These are phyloP conservation scores for Archips crataeganus DNA, from an alignment of 2,888 invertebrate genomes.

Conservation along the genomic window DNA sequence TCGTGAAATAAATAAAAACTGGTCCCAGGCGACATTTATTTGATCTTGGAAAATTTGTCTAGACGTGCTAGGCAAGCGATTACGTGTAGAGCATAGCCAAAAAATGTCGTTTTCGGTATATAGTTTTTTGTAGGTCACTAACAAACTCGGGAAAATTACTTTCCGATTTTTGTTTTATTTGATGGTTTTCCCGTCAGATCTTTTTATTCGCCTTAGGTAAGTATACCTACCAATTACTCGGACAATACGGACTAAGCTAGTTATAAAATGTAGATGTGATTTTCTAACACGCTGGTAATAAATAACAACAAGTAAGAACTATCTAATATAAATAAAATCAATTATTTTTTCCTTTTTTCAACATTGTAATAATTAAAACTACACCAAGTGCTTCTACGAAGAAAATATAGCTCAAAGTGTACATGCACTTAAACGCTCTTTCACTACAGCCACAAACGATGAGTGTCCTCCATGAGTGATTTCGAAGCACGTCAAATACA, in stretches of 20 bases:
- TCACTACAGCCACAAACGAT: conserved; percentile 50
- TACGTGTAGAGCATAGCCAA: not conserved
- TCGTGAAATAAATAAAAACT: not conserved
- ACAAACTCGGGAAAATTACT: too few species aligned
- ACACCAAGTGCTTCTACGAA: conserved; percentile 31
- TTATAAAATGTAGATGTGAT: too few species aligned
- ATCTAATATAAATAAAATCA: too few species aligned
- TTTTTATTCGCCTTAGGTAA: too few species aligned
- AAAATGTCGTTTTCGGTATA: not conserved
- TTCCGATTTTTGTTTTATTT: too few species aligned
- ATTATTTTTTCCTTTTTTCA: not conserved
- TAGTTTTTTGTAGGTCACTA: not conserved
- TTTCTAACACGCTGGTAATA: not conserved
- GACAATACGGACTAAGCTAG: too few species aligned
- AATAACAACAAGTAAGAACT: not conserved
- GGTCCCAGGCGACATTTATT: not conserved
- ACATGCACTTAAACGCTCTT: conserved; percentile 38
- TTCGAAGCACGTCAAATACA: conserved; percentile 69
- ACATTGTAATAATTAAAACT: not conserved
- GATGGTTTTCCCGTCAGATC: too few species aligned
- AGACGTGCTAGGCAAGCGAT: conserved; percentile 1
- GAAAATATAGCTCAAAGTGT: conserved; percentile 36
- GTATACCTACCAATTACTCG: too few species aligned
- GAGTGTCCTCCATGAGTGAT: conserved; percentile 66
- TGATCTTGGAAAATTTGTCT: conserved; percentile 7